Evolutionary conservation across 2,888 invertebrate genomes (phyloP).

Genomic region (Malachius bipustulatus): DNA sequence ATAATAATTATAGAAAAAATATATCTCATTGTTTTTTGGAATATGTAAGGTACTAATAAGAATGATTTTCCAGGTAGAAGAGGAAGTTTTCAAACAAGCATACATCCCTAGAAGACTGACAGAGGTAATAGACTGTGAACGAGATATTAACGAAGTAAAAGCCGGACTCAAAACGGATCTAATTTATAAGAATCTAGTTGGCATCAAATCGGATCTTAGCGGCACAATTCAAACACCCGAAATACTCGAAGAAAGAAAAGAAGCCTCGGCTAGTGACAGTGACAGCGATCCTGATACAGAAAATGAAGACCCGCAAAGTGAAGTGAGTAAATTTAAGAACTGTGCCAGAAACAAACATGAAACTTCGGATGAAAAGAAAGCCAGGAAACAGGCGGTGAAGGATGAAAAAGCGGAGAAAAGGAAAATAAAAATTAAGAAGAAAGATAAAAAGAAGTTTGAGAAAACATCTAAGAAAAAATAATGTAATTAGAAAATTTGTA

Average conservation of each 20-base stretch:
- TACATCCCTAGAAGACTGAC: slow-evolving; percentile 88
- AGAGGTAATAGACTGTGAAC: slow-evolving; percentile 76
- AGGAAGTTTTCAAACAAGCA: slow-evolving; percentile 85
- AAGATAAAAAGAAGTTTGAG: slow-evolving; percentile 93
- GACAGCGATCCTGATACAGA: no score
- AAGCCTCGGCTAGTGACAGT: no score
- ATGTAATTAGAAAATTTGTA: no score
- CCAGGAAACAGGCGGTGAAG: slow-evolving; percentile 79
- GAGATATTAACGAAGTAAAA: slow-evolving; percentile 74
- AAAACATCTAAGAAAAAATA: no score
- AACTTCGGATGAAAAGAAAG: slow-evolving; percentile 66
- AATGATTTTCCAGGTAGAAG: slow-evolving; percentile 48
- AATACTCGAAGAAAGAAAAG: slow-evolving; percentile 39
- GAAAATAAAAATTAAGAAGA: slow-evolving; percentile 83
- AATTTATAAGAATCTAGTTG: slow-evolving; percentile 77
- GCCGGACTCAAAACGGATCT: slow-evolving; percentile 56
- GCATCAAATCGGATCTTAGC: slow-evolving; percentile 67
- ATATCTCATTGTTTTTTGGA: no score
- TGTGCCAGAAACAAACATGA: slow-evolving; percentile 65
- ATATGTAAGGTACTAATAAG: no score
- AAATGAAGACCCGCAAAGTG: no score
- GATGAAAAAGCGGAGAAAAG: slow-evolving; percentile 80
- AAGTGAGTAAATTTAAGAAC: slow-evolving; percentile 47
- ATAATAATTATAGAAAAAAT: no score
- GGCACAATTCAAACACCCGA: slow-evolving; percentile 57